Base-by-base conservation (phyloP, 2,888 invertebrate species). In the Drosophila flavopinicola region DNA sequence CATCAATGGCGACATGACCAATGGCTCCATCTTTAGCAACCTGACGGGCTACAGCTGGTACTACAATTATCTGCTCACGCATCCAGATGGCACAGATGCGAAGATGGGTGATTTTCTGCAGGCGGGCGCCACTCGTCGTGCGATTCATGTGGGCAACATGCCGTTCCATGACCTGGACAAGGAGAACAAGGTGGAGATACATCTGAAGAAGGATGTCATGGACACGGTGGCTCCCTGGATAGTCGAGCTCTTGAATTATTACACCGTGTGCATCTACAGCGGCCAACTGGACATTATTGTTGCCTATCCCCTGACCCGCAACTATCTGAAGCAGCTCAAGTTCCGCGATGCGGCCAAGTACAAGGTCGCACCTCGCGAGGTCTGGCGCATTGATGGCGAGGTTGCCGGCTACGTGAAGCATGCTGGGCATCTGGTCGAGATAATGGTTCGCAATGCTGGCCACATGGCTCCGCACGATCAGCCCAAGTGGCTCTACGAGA, bases 241-340 rank as follows among this genome's bases (percentile, higher is more conserved):
- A 53, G 92, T 93, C 0, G 94, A 94, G 75, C 91, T 97, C 0
- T 88, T 96, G 0, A 92, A 94, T 30, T 91, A 94, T 75, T 89
- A 88, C 37, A 87, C 77, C 3, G 88, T 97, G 11, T 93, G 98
- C 38, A 93, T 97, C 63, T 98, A 98, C 90, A 97, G 95, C 88
- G 98, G 98, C 0, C 98, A 98, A 88, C 89, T 98, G 69, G 98
- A 98, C 89, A 95, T 98, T 10, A 97, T 98, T 68, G 96, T 97
- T 0, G 96, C 97, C 0, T 96, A 97, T 90, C 96, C 97, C 0
- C 88, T 96, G 45, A 97, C 97, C 0, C 93, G 95, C 15, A 95
- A 95, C 88, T 97, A 96, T 89, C 91, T 98, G 25, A 92, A 93
- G 69, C 93, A 94, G 48, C 92, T 97, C 1, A 92, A 94, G 38